phyloP scores from a whole-genome alignment of 2,113 vertebrate genomes.

The Sigmodon hispidus region DNA sequence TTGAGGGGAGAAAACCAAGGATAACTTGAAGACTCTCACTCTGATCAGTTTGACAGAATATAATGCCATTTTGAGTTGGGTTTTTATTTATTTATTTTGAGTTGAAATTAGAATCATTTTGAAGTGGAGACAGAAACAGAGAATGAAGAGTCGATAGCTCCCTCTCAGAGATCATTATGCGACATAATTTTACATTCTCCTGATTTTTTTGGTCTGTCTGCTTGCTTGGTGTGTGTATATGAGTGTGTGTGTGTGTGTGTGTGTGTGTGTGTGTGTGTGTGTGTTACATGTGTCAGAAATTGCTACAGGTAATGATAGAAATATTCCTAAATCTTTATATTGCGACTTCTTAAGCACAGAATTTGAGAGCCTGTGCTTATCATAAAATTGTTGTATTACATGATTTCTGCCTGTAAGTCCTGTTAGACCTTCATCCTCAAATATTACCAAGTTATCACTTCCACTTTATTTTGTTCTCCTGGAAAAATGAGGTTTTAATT shows the following conservation, averaged over 20 bases:
- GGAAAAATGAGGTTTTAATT: neutral
- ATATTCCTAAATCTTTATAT: neutral
- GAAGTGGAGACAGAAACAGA: neutral
- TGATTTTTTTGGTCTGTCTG: neutral
- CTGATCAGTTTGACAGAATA: neutral
- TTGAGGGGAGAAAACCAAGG: neutral
- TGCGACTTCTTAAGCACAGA: neutral
- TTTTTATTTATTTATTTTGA: neutral
- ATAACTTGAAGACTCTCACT: neutral
- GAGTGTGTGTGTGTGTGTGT: neutral
- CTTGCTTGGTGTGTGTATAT: neutral
- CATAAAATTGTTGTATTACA: neutral
- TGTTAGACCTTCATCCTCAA: neutral
- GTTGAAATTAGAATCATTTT: neutral
- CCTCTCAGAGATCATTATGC: neutral
- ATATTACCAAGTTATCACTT: neutral
- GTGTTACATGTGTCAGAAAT: neutral
- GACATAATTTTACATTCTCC: neutral
- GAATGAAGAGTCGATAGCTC: neutral
- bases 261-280: neutral
- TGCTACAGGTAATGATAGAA: neutral
- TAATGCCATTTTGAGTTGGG: neutral
- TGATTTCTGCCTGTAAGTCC: neutral
- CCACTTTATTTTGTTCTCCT: conserved; percentile 28
- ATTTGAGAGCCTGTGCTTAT: neutral